phyloP scores from a whole-genome alignment of 2,113 vertebrate genomes.

The Jacana jacana region DNA sequence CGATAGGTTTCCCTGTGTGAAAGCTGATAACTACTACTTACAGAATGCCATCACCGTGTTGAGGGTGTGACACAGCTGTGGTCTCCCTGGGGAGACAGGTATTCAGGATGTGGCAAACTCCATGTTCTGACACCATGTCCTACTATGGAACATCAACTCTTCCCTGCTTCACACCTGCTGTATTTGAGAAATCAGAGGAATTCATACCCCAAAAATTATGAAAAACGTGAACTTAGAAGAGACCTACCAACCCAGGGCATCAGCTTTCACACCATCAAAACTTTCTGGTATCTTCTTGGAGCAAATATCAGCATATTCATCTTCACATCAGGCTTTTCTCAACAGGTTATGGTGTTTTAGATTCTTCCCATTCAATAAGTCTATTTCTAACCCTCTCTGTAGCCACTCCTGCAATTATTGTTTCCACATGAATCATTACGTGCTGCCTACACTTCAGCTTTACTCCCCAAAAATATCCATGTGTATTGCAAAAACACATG shows the following conservation, averaged over 20 bases:
- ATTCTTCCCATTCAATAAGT: neutral
- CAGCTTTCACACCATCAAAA: neutral
- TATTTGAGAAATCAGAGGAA: neutral
- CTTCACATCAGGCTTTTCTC: neutral
- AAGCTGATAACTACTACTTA: neutral
- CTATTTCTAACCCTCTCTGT: neutral
- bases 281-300: neutral
- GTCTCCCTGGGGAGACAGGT: neutral
- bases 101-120: neutral
- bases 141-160: neutral
- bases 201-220: neutral
- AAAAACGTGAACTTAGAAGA: neutral
- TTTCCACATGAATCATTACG: neutral
- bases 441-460: neutral
- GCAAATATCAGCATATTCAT: neutral
- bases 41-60: fast-evolving
- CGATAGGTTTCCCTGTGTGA: neutral
- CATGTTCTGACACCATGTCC: neutral
- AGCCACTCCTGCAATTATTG: neutral
- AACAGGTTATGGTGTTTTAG: neutral
- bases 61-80: neutral
- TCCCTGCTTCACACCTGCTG: neutral
- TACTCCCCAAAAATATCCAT: neutral
- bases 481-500: neutral
- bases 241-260: neutral